Evolutionary conservation across 2,113 vertebrate species (phyloP).

Genomic region (Terrapene triunguis): DNA sequence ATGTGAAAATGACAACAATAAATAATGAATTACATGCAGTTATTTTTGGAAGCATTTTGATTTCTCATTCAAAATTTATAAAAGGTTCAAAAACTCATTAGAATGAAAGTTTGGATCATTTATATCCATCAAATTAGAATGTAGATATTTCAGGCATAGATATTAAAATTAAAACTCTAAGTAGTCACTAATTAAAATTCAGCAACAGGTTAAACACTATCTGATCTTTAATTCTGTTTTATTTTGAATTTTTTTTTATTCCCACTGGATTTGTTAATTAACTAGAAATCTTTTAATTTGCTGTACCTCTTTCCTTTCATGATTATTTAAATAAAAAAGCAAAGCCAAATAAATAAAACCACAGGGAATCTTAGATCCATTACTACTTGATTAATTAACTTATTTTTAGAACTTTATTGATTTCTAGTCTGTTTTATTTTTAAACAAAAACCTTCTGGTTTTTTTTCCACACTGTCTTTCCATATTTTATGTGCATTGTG

Average conservation of each 20-base stretch:
- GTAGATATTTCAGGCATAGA: neutral
- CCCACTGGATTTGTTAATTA: neutral
- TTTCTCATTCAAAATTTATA: neutral
- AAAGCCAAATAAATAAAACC: neutral
- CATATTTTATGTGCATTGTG: neutral
- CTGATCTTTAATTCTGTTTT: neutral
- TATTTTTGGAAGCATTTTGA: no score
- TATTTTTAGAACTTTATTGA: neutral
- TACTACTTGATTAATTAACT: neutral
- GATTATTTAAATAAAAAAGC: neutral
- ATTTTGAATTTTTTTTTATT: neutral
- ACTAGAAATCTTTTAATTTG: neutral
- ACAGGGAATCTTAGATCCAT: accelerated
- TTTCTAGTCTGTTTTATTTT: neutral
- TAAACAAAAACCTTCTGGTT: neutral
- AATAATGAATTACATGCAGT: neutral
- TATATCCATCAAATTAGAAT: neutral
- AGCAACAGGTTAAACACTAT: neutral
- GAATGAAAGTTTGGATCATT: neutral
- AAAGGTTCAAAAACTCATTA: neutral
- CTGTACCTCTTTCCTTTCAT: neutral
- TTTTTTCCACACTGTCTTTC: neutral
- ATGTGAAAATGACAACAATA: neutral
- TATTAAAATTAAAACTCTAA: neutral
- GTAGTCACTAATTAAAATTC: neutral